Evolutionary conservation across 2,113 vertebrate species (phyloP), one percentile per base, ranked within the genome.

Genomic region (Eleginops maclovinus): DNA sequence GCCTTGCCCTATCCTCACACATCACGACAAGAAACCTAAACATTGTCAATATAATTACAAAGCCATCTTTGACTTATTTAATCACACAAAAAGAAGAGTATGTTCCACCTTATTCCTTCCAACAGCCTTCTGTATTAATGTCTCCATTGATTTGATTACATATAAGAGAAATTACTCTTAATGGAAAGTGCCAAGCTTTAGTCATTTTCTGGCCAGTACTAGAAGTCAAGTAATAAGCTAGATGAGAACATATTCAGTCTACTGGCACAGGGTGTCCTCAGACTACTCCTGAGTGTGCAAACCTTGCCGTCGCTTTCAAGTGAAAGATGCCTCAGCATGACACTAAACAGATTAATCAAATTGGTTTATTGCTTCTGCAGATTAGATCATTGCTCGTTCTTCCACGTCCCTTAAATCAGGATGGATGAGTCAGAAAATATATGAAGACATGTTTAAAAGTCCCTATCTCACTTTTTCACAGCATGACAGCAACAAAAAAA

Each of bases 141-240:
- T 75, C 79, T 63, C 74, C 56, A 82, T 62, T 90, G 10, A 79
- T 83, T 87, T 90, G 85, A 89, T 88, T 79, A 79, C 82, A 87
- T 72, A 50, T 21, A 24, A 55, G 71, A 55, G 47, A 72, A 75
- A 69, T 76, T 81, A 49, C 17, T 68, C n/a, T 14, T 12, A 68
- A 66, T 31, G 40, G 44, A 70, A 43, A 16, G 16, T n/a, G 15
- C 22, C 21, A 64, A 71, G 14, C 26, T 60, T 31, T 19, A 31
- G 21, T 36, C 19, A 44, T 58, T 69, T 50, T 53, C 43, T 67
- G 53, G n/a, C 70, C 61, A 63, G 15, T 9, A 0, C 28, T 22
- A 8, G 2, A 17, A 11, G 31, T 73, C n/a, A 69, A 22, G 24
- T 72, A 64, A 74, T 68, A 49, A 71, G 21, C 16, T 53, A 24